Conservation (phyloP, 1,140 invertebrate genomes). For the Formica exsecta region DNA sequence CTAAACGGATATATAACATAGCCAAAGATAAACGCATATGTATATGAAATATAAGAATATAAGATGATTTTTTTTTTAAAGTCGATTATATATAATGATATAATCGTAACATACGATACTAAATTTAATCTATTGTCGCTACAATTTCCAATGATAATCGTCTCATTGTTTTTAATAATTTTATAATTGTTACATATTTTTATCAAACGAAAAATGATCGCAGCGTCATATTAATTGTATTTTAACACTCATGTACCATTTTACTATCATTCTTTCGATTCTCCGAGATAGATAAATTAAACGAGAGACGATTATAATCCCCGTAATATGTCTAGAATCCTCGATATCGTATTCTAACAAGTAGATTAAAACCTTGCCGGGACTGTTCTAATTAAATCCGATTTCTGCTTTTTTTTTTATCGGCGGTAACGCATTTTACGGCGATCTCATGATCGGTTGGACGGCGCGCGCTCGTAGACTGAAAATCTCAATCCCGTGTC, state of each 20-base stretch:
- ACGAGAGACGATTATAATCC: not conserved
- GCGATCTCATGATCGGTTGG: constrained; percentile 1
- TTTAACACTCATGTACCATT: not conserved
- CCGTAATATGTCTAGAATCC: not conserved
- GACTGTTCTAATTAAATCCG: constrained; percentile 20
- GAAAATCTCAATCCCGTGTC: constrained; percentile 49
- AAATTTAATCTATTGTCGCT: not conserved
- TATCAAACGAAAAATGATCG: not conserved
- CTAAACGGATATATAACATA: constrained; percentile 21
- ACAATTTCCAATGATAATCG: not conserved
- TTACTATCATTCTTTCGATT: not conserved
- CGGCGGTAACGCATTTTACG: not conserved
- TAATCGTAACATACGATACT: not conserved
- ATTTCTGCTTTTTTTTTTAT: not conserved
- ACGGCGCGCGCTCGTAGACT: constrained; percentile 1
- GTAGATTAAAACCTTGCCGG: not conserved
- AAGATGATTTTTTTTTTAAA: not conserved
- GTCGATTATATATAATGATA: not conserved
- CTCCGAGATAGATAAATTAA: not conserved
- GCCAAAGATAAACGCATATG: not conserved
- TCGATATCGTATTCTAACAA: not conserved
- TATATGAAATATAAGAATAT: not conserved
- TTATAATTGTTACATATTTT: not conserved
- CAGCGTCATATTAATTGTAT: not conserved
- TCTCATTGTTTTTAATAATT: not conserved